phyloP scores from a whole-genome alignment of 1,140 invertebrate genomes.

The Thaumetopoea pityocampa region DNA sequence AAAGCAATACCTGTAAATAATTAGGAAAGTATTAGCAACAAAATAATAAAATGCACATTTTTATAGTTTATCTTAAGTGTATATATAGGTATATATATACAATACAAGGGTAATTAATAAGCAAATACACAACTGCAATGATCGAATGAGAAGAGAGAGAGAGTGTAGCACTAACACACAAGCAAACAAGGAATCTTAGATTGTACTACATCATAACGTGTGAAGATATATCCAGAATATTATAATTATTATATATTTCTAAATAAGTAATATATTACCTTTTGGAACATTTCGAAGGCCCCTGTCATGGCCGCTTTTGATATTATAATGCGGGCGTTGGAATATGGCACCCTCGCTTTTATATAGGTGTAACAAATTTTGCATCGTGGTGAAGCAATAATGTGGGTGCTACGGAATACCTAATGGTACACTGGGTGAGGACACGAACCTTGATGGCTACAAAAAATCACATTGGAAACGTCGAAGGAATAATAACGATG shows the following conservation, averaged over 20 bases:
- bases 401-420: conserved; percentile 62
- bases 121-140: no score
- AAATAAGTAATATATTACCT: conserved; percentile 37
- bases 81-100: no score
- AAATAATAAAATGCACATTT: no score
- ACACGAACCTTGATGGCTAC: conserved; percentile 70
- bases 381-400: conserved; percentile 66
- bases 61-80: no score
- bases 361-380: conserved; percentile 75
- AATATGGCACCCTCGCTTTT: conserved; percentile 61
- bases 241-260: conserved; percentile 6
- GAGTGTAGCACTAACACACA: no score
- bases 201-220: no score
- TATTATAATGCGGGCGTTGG: conserved; percentile 62
- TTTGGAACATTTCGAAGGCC: conserved; percentile 44
- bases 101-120: no score
- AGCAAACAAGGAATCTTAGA: no score
- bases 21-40: no score
- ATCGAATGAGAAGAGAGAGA: no score
- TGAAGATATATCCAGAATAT: conserved; percentile 9
- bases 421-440: conserved; percentile 66
- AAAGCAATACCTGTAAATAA: conserved; percentile 44
- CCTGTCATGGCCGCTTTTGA: conserved; percentile 42
- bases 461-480: conserved; percentile 71
- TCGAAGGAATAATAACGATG: conserved; percentile 64